These are phyloP conservation scores for Ascaphus truei DNA, from an alignment of 2,113 vertebrate genomes.

Conservation along the genomic window DNA sequence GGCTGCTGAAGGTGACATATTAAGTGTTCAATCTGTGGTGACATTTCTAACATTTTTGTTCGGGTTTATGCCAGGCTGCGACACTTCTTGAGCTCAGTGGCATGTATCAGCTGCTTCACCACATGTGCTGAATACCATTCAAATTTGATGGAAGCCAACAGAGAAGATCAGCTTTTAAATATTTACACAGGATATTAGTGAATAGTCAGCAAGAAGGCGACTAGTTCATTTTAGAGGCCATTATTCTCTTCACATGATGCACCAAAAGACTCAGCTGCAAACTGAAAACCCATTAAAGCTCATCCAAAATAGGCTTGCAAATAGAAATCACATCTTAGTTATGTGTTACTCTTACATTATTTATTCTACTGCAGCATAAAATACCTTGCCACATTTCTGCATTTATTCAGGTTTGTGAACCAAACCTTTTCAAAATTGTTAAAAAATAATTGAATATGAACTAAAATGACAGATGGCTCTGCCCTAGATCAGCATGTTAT, in stretches of 20 bases:
- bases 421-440: background rate
- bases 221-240: background rate
- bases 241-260: background rate
- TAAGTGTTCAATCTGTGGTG: too few species aligned
- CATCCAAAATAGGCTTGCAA: background rate
- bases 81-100: background rate
- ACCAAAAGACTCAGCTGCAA: too few species aligned
- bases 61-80: background rate
- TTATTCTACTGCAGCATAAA: background rate
- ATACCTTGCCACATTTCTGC: background rate
- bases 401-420: background rate
- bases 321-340: background rate
- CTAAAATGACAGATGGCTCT: background rate
- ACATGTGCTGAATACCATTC: background rate
- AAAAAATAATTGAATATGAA: too few species aligned
- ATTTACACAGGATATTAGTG: background rate
- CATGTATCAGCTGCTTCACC: background rate
- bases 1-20: background rate
- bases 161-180: background rate
- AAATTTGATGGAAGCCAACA: background rate
- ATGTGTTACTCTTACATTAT: background rate
- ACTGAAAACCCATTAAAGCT: too few species aligned
- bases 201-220: background rate
- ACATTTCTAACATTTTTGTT: background rate
- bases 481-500: background rate